Evolutionary conservation across 2,888 invertebrate genomes (phyloP).

Genomic region (Lepidocyrtoides sp.): DNA sequence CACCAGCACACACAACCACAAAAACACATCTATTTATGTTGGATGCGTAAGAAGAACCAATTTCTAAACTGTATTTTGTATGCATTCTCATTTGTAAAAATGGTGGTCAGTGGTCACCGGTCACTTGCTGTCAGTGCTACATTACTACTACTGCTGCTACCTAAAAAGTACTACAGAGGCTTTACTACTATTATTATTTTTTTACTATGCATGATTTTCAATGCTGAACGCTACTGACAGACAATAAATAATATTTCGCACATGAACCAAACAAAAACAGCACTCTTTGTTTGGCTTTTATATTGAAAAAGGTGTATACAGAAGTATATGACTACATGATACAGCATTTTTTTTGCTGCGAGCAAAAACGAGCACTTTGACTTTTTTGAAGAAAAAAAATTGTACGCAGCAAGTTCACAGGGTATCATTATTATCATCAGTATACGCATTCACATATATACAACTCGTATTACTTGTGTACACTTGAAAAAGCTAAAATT

Average conservation of each 20-base stretch:
- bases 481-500: constrained; percentile 22
- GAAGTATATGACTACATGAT: too few species aligned
- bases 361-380: constrained; percentile 12
- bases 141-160: too few species aligned
- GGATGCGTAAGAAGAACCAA: too few species aligned
- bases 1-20: too few species aligned
- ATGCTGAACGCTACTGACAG: constrained; percentile 1
- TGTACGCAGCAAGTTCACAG: neutral
- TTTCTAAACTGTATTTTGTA: neutral
- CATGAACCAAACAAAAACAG: constrained; percentile 9
- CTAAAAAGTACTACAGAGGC: too few species aligned
- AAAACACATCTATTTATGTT: too few species aligned
- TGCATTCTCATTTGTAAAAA: neutral
- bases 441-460: constrained; percentile 2
- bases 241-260: constrained; percentile 50
- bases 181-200: neutral
- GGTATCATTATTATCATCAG: neutral
- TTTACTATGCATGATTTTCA: neutral
- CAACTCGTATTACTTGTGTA: too few species aligned
- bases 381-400: constrained; percentile 20
- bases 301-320: neutral
- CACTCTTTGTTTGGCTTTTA: neutral
- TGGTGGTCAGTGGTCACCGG: constrained; percentile 23
- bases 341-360: constrained; percentile 21
- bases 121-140: neutral